Percentiles rank a stretch among this genome's conserved stretches.
These are phyloP conservation scores for Synergus japonicus DNA, from an alignment of 2,888 invertebrate genomes.

Conservation along the genomic window DNA sequence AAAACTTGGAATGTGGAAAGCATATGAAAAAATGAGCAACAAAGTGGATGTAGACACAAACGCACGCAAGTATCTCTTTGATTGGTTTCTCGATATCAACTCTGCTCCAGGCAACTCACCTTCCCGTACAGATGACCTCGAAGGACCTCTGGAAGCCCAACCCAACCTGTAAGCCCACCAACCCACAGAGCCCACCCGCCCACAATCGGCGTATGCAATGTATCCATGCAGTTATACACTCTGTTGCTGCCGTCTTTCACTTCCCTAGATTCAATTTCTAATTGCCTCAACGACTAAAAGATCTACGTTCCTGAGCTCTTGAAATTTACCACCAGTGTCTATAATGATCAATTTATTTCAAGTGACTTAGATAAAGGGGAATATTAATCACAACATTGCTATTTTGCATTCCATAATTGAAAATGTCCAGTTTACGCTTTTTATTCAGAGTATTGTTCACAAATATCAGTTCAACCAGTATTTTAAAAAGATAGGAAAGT, in stretches of 20 bases:
- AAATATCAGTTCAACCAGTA: background rate
- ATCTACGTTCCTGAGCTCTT: background rate
- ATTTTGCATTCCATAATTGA: background rate
- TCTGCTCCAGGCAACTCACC: slow-evolving; percentile 73
- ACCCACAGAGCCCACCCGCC: slow-evolving; percentile 70
- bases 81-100: slow-evolving; percentile 75
- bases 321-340: background rate
- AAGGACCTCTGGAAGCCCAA: slow-evolving; percentile 72
- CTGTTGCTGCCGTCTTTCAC: slow-evolving; percentile 53
- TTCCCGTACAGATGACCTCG: slow-evolving; percentile 72
- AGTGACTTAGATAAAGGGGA: background rate
- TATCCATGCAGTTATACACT: slow-evolving; percentile 61
- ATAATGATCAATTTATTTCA: background rate
- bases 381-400: background rate
- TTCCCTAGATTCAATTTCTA: background rate
- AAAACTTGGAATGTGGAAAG: background rate
- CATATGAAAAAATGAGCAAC: background rate
- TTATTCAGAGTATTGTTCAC: background rate
- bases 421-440: background rate
- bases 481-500: background rate
- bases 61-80: slow-evolving; percentile 59
- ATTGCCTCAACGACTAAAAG: background rate
- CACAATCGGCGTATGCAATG: slow-evolving; percentile 57
- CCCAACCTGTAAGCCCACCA: slow-evolving; percentile 71
- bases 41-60: slow-evolving; percentile 45